Percentiles rank a stretch among this genome's conserved stretches.
These are phyloP conservation scores for Drosophila niveifrons DNA, from an alignment of 2,888 invertebrate species.

Conservation along the genomic window DNA sequence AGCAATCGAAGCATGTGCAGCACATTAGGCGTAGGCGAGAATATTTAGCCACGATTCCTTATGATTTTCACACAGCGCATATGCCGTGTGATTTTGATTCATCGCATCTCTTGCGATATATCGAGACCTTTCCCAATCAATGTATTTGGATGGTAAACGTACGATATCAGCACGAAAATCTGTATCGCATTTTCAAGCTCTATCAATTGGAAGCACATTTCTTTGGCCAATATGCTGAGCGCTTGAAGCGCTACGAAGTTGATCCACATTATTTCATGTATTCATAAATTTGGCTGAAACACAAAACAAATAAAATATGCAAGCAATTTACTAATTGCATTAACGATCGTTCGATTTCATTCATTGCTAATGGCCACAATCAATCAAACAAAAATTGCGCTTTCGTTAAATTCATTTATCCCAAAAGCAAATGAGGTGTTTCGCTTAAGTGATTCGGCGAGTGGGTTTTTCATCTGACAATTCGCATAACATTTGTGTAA, in stretches of 20 bases:
- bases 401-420: constrained; percentile 38
- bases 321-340: not conserved
- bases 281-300: not conserved
- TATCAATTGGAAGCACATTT: constrained; percentile 50
- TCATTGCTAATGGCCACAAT: constrained; percentile 49
- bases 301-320: not conserved
- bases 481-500: constrained; percentile 73
- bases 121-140: constrained; percentile 41
- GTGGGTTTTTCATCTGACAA: constrained; percentile 51
- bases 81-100: constrained; percentile 50
- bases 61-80: constrained; percentile 31
- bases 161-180: constrained; percentile 18
- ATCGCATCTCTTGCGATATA: not conserved
- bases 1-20: not conserved
- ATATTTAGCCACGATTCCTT: not conserved
- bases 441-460: constrained; percentile 62
- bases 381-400: constrained; percentile 60
- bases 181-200: constrained; percentile 39
- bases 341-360: not conserved
- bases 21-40: constrained; percentile 23
- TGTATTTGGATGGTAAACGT: constrained; percentile 44
- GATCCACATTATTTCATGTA: constrained; percentile 90
- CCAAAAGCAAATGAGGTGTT: constrained; percentile 67
- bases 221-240: constrained; percentile 51
- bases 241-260: constrained; percentile 86